Evolutionary conservation across 2,888 invertebrate genomes (phyloP).

Genomic region (Elmis aenea): DNA sequence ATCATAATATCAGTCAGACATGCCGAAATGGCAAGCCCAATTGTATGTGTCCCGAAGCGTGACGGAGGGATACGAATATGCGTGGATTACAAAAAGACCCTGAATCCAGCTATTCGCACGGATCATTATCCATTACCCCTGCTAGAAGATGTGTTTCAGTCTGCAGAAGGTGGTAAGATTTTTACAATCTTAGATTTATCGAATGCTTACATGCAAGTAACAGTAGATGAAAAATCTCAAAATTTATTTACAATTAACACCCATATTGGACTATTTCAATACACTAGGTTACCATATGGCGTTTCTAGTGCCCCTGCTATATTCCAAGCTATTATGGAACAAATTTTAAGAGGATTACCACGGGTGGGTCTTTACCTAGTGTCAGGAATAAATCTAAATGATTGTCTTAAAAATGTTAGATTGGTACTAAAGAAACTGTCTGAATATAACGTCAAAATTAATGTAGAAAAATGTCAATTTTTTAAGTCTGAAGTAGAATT

Average conservation of each 20-base stretch:
- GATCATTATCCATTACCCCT: conserved; percentile 32
- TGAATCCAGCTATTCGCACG: conserved; percentile 25
- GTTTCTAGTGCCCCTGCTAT: conserved; percentile 8
- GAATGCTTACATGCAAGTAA: conserved; percentile 29
- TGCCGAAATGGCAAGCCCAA: conserved; percentile 22
- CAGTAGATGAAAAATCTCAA: conserved; percentile 21
- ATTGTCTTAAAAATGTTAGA: not conserved
- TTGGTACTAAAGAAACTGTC: conserved; percentile 14
- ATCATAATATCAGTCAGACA: too few species aligned
- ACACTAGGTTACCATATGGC: conserved; percentile 9
- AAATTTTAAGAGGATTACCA: conserved; percentile 8
- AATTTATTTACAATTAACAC: conserved; percentile 19
- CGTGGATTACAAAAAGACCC: conserved; percentile 22
- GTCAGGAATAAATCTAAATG: not conserved
- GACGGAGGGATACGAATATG: not conserved
- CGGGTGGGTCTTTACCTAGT: conserved; percentile 10
- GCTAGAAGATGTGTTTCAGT: conserved; percentile 11
- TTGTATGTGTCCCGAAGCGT: not conserved
- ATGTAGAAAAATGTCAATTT: conserved; percentile 20
- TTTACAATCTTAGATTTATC: conserved; percentile 24
- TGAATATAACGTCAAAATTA: conserved; percentile 13
- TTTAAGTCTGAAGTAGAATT: conserved; percentile 16
- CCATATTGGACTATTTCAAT: conserved; percentile 12
- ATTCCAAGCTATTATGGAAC: conserved; percentile 11
- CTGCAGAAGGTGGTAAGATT: conserved; percentile 3